Evolutionary conservation across 2,113 vertebrate genomes (phyloP), one percentile per base, ranked within the genome.

Genomic region (Xyliphius kryptos): DNA sequence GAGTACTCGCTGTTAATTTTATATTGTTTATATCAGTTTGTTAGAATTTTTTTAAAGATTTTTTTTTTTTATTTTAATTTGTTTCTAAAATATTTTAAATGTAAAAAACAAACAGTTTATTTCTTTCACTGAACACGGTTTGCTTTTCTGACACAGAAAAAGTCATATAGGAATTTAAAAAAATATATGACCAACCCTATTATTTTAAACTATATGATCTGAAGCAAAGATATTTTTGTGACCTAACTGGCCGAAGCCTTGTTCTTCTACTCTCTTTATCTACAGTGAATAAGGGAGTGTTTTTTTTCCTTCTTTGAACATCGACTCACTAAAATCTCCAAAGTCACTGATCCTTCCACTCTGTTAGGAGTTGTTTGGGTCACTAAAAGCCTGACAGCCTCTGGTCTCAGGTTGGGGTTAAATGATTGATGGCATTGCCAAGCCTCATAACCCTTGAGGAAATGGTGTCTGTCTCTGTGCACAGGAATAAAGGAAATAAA

Each of bases 361-460:
- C 16, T 10, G 53, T 47, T 15, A 32, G 56, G 21, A 49, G 52
- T 37, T 38, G 43, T 46, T 19, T 51, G 44, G 22, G 56, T 65
- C 47, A 19, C 21, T 54, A 52, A 48, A 38, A 41, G 17, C 6
- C 21, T 21, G 5, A 67, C 64, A 36, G 48, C 64, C 58, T 20
- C 14, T 8, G 52, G 44, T 55, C 48, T 49, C 26, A 44, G 61
- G 19, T 49, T 68, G 74, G 71, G 61, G 56, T 53, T n/a, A n/a
- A 32, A 58, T 74, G 72, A 84, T 85, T 74, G 74, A 85, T 85
- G 77, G 71, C 75, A 73, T 76, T 79, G 81, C 79, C 80, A 84
- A 78, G 79, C 70, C 63, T 76, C 76, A 76, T 81, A 78, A 81
- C 80, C 75, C 70, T 48, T 41, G 46, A 37, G 69, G 73, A 53